phyloP scores from a whole-genome alignment of 1,140 invertebrate species.

The Planococcus citri region DNA sequence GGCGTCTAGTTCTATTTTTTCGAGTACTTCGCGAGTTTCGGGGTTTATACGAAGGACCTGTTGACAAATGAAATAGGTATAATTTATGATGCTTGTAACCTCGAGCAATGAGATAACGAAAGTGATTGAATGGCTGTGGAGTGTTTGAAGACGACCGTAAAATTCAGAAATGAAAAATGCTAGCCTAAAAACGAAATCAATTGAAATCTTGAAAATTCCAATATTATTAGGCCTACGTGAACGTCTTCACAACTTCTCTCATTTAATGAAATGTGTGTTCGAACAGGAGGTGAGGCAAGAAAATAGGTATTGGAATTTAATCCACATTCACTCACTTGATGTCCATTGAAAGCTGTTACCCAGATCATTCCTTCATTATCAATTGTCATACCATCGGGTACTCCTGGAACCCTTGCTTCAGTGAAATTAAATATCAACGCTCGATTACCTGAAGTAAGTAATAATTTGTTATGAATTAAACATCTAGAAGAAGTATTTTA shows the following conservation, averaged over 20 bases:
- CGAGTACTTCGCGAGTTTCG: conserved; percentile 39
- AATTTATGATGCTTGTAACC: not conserved
- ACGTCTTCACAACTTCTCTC: too few species aligned
- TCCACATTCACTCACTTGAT: conserved; percentile 27
- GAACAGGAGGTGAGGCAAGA: too few species aligned
- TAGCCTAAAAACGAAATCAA: too few species aligned
- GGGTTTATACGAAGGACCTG: conserved; percentile 43
- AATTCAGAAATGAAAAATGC: too few species aligned
- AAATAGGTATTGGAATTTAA: too few species aligned
- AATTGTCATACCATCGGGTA: conserved; percentile 57
- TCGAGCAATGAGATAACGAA: not conserved
- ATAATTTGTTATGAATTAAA: not conserved
- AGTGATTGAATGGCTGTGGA: too few species aligned
- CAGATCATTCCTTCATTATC: conserved; percentile 49
- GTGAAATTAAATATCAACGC: conserved; percentile 35
- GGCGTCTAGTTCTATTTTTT: conserved; percentile 48
- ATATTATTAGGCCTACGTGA: too few species aligned
- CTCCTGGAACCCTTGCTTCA: conserved; percentile 35
- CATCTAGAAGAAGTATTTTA: too few species aligned
- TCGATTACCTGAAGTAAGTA: conserved; percentile 35
- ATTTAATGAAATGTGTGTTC: too few species aligned
- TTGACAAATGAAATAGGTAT: too few species aligned
- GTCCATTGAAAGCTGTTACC: conserved; percentile 45
- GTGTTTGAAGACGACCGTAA: too few species aligned
- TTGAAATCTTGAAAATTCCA: too few species aligned